Percentiles rank a stretch among this genome's conserved stretches.
phyloP scores from a whole-genome alignment of 2,113 vertebrate genomes.

The Sylvilagus bachmani region DNA sequence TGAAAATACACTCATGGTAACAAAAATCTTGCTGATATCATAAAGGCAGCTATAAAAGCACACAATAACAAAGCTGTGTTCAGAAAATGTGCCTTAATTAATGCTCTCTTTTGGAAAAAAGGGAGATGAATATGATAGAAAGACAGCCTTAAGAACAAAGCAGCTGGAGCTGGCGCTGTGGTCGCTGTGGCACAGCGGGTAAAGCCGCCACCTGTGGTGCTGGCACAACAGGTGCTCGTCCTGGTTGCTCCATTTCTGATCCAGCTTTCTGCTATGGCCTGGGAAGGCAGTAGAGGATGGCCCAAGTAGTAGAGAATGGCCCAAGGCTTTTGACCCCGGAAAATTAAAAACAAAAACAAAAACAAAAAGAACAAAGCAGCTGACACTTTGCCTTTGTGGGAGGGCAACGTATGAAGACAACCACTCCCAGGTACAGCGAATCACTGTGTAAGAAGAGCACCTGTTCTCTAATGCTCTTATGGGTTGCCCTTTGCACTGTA shows the following conservation, averaged over 20 bases:
- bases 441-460: not conserved
- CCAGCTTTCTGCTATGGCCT: too few relatives aligned
- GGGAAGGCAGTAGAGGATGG: too few relatives aligned
- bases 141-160: slow-evolving; percentile 50
- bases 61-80: not conserved
- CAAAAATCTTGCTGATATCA: not conserved
- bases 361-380: not conserved
- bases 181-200: too few relatives aligned
- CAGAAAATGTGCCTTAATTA: not conserved
- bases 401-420: not conserved
- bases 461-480: not conserved
- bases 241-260: too few relatives aligned
- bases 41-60: not conserved
- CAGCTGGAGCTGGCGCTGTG: too few relatives aligned
- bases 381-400: not conserved
- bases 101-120: not conserved
- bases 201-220: too few relatives aligned
- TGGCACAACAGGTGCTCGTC: too few relatives aligned
- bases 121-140: slow-evolving; percentile 18
- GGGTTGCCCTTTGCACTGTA: not conserved
- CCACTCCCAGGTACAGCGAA: not conserved
- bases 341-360: too few relatives aligned
- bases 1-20: not conserved
- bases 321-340: too few relatives aligned
- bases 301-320: too few relatives aligned